phyloP scores from a whole-genome alignment of 64 coral and sea anemone species.

The Stylophora pistillata region DNA sequence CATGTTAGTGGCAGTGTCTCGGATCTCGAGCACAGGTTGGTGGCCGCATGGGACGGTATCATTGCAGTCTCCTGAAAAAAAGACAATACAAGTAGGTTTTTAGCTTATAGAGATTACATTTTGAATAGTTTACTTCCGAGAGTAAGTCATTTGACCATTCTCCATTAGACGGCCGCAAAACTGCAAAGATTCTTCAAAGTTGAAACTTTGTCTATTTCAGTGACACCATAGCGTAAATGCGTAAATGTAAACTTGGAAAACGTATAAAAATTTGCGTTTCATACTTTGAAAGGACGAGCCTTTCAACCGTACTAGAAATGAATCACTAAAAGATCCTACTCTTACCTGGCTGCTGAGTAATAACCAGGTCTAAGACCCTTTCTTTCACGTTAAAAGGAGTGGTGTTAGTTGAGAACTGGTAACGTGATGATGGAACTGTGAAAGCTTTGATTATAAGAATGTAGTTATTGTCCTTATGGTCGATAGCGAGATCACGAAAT shows the following conservation, averaged over 20 bases:
- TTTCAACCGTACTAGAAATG: neutral
- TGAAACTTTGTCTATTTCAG: too few relatives aligned
- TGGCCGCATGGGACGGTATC: constrained; percentile 68
- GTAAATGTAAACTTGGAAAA: too few relatives aligned
- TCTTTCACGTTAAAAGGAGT: constrained; percentile 61
- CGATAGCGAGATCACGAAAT: constrained; percentile 61
- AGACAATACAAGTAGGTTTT: neutral
- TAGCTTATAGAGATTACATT: neutral
- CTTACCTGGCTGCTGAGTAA: constrained; percentile 69
- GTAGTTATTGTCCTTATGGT: constrained; percentile 46
- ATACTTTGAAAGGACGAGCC: too few relatives aligned
- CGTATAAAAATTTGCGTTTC: too few relatives aligned
- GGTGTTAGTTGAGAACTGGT: constrained; percentile 23
- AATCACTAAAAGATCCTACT: neutral
- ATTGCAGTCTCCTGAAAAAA: constrained; percentile 63
- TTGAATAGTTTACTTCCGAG: too few relatives aligned
- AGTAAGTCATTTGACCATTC: too few relatives aligned
- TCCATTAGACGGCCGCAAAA: too few relatives aligned
- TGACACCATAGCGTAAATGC: too few relatives aligned
- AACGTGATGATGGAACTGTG: constrained; percentile 43
- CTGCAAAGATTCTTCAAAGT: too few relatives aligned
- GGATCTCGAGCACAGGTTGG: constrained; percentile 76
- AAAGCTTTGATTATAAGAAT: constrained; percentile 30
- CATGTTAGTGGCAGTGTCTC: constrained; percentile 40
- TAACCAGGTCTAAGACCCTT: constrained; percentile 53